Evolutionary conservation across 2,888 invertebrate genomes (phyloP).

Genomic region (Agrotis exclamationis): DNA sequence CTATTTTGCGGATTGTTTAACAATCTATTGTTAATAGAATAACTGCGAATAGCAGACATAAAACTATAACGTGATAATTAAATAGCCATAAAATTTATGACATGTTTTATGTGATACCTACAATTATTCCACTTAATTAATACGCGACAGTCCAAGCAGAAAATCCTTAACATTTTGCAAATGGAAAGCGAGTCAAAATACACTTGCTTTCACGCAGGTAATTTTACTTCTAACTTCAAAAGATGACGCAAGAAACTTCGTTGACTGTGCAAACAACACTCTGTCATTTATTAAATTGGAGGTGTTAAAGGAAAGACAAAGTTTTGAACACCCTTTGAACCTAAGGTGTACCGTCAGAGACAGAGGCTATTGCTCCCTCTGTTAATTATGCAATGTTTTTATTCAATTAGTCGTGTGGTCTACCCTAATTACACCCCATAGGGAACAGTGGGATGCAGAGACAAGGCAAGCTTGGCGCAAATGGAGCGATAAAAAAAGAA

Average conservation of each 20-base stretch:
- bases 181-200: constrained; percentile 26
- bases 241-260: constrained; percentile 28
- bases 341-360: constrained; percentile 51
- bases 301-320: constrained; percentile 61
- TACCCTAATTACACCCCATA: constrained; percentile 84
- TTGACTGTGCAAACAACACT: constrained; percentile 44
- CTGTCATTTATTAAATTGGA: constrained; percentile 61
- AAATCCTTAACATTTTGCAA: constrained; percentile 25
- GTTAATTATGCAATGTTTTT: constrained; percentile 88
- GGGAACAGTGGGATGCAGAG: constrained; percentile 75
- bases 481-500: constrained; percentile 81
- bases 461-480: constrained; percentile 79
- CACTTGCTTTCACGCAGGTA: constrained; percentile 27
- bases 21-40: background rate
- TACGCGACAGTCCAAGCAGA: background rate
- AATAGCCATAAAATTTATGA: background rate
- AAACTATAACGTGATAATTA: background rate
- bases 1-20: constrained; percentile 8
- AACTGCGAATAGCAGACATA: background rate
- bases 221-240: constrained; percentile 35
- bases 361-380: constrained; percentile 67
- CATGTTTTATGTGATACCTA: background rate
- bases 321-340: constrained; percentile 65
- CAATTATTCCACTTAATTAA: constrained; percentile 3
- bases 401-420: constrained; percentile 87